A percentile compares a stretch with the other conserved stretches of the same genome.
phyloP scores from a whole-genome alignment of 1,140 invertebrate species.

The Metaphire vulgaris region DNA sequence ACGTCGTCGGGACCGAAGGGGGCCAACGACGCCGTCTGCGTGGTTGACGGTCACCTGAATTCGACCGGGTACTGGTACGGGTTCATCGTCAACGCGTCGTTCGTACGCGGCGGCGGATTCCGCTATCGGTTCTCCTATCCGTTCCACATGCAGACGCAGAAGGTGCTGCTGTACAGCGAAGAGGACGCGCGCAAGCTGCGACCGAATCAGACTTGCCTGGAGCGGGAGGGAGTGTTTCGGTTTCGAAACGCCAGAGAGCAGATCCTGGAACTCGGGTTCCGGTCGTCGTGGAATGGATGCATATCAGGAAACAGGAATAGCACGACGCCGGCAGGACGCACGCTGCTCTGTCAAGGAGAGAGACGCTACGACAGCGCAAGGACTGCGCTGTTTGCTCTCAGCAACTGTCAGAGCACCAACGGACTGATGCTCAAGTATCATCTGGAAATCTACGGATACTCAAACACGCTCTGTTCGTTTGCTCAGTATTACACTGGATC shows the following conservation, averaged over 20 bases:
- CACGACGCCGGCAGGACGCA: not conserved
- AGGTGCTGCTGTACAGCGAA: slow-evolving; percentile 20
- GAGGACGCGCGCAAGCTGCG: slow-evolving; percentile 5
- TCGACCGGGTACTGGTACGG: slow-evolving; percentile 20
- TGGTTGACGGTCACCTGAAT: slow-evolving; percentile 17
- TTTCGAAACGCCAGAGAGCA: not conserved
- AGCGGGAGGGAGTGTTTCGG: slow-evolving; percentile 23
- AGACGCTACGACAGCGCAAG: slow-evolving; percentile 12
- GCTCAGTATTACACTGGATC: no score
- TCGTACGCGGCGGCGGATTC: slow-evolving; percentile 22
- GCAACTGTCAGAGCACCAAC: slow-evolving; percentile 20
- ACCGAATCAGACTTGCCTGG: slow-evolving; percentile 17
- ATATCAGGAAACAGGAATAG: slow-evolving; percentile 16
- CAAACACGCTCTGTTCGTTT: not conserved
- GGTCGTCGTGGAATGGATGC: slow-evolving; percentile 26
- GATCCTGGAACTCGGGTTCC: slow-evolving; percentile 24
- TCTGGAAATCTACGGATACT: slow-evolving; percentile 9
- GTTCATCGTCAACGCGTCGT: slow-evolving; percentile 21
- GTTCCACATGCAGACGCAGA: slow-evolving; percentile 13
- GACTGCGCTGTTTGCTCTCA: slow-evolving; percentile 12
- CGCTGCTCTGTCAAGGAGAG: slow-evolving; percentile 5
- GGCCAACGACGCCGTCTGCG: not conserved
- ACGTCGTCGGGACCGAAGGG: not conserved
- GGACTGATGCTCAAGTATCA: slow-evolving; percentile 21
- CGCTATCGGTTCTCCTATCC: slow-evolving; percentile 21